These are phyloP conservation scores for Dicaeum eximium DNA, from an alignment of 2,113 vertebrate genomes.

Conservation along the genomic window DNA sequence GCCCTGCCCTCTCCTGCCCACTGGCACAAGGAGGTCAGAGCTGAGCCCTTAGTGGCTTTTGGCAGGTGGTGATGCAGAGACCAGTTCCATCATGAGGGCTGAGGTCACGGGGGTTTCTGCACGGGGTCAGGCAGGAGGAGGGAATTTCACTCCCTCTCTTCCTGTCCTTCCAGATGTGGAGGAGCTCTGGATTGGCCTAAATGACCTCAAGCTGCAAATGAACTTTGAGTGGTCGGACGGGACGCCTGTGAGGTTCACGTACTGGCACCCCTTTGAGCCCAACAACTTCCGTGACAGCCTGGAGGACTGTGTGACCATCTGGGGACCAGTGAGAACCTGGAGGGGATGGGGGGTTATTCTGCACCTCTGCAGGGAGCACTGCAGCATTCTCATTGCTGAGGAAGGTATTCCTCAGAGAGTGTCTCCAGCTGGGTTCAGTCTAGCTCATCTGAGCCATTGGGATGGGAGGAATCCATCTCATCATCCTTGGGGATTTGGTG, in stretches of 20 bases:
- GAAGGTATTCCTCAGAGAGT: not conserved
- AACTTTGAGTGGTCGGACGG: conserved; percentile 96
- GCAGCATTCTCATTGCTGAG: not conserved
- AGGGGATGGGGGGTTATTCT: not conserved
- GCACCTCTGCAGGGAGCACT: not conserved
- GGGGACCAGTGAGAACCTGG: conserved; percentile 87
- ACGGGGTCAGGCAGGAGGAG: not conserved
- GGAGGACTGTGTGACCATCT: conserved; percentile 95
- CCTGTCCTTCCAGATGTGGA: conserved; percentile 79
- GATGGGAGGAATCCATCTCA: not conserved
- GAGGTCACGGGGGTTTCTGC: fast-evolving
- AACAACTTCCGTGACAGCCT: conserved; percentile 94
- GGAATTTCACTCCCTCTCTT: not conserved
- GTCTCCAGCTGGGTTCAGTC: not conserved
- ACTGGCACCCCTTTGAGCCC: conserved; percentile 95
- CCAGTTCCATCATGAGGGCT: fast-evolving
- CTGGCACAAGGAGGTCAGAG: not conserved
- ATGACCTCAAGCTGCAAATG: conserved; percentile 93
- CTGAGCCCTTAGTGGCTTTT: not conserved
- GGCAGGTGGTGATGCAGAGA: not conserved
- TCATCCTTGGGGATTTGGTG: not conserved
- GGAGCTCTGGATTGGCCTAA: conserved; percentile 95
- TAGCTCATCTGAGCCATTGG: not conserved
- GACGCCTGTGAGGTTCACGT: conserved; percentile 89
- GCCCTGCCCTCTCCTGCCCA: not conserved